These are phyloP conservation scores for Rana temporaria DNA, from an alignment of 2,113 vertebrate genomes.

Conservation along the genomic window DNA sequence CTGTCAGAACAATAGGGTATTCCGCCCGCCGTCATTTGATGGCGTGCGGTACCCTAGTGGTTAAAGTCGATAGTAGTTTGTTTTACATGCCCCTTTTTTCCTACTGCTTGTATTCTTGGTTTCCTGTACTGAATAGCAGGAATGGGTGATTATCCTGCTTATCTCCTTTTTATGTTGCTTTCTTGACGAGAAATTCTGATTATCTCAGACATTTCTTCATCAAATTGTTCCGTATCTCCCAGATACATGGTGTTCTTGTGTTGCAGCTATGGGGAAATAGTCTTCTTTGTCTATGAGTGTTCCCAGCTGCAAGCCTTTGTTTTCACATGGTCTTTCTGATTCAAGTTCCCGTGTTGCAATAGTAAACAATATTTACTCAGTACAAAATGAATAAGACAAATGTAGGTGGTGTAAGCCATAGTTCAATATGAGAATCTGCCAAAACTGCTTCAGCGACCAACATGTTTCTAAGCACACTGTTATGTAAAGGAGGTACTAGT, in stretches of 20 bases:
- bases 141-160: neutral
- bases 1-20: no score
- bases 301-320: neutral
- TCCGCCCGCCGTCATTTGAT: no score
- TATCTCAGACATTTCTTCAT: neutral
- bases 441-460: no score
- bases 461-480: no score
- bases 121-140: no score
- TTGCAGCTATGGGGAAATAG: neutral
- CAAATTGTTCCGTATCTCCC: neutral
- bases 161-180: neutral
- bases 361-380: conserved; percentile 10
- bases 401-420: neutral
- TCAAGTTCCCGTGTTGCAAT: conserved; percentile 15
- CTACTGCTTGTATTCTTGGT: no score
- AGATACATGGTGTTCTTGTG: neutral
- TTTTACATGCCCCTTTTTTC: no score
- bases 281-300: neutral
- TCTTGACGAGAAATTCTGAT: neutral
- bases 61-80: no score
- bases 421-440: no score
- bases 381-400: neutral
- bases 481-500: no score
- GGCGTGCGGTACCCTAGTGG: no score
- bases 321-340: neutral